Evolutionary conservation across 2,888 invertebrate genomes (phyloP).

Genomic region (Sesia apiformis): DNA sequence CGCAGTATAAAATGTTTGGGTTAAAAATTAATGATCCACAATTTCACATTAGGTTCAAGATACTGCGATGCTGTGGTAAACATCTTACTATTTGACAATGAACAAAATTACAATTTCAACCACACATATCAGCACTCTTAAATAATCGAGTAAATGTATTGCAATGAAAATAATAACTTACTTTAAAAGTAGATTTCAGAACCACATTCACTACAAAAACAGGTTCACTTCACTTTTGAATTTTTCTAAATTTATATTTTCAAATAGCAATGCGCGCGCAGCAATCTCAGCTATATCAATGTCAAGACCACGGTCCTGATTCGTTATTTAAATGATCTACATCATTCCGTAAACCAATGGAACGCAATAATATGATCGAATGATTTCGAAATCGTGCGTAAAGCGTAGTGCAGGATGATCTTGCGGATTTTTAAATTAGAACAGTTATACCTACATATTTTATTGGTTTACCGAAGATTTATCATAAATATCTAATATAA

Average conservation of each 20-base stretch:
- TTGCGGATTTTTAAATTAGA: background rate
- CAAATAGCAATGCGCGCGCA: constrained; percentile 24
- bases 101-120: too few relatives aligned
- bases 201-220: background rate
- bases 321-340: constrained; percentile 69
- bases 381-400: constrained; percentile 26
- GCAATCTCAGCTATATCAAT: constrained; percentile 44
- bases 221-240: background rate
- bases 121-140: too few relatives aligned
- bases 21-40: too few relatives aligned
- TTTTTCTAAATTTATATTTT: background rate
- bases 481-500: too few relatives aligned
- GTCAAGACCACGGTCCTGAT: constrained; percentile 51
- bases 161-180: background rate
- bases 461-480: too few relatives aligned
- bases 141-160: too few relatives aligned
- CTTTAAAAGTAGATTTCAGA: background rate
- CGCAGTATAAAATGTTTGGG: too few relatives aligned
- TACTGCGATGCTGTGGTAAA: too few relatives aligned
- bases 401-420: constrained; percentile 4
- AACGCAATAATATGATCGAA: constrained; percentile 37
- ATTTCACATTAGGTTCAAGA: too few relatives aligned
- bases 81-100: too few relatives aligned
- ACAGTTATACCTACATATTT: too few relatives aligned
- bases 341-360: constrained; percentile 25